Conservation (phyloP, 2,113 vertebrate genomes). For the Chlamydotis undulata region DNA sequence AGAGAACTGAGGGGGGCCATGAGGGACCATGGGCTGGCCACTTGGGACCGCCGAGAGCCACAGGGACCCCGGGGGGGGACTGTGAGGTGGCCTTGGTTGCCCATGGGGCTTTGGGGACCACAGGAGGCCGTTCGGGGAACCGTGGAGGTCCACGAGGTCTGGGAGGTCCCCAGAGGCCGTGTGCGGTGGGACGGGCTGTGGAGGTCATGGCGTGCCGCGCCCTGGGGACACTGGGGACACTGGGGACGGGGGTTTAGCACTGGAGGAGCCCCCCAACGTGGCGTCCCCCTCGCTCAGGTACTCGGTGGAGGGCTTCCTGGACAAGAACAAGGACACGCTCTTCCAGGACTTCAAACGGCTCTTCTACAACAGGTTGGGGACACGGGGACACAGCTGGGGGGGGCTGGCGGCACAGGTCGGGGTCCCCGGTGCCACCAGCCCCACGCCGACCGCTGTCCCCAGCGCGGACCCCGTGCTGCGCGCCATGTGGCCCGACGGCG, state of each 20-base stretch:
- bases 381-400: too few species aligned
- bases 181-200: not conserved
- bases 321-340: constrained; percentile 94
- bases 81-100: not conserved
- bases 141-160: not conserved
- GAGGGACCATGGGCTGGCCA: not conserved
- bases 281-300: constrained; percentile 77
- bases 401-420: not conserved
- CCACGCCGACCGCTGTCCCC: fast-evolving
- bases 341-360: constrained; percentile 96
- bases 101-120: not conserved
- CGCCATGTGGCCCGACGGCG: constrained; percentile 94
- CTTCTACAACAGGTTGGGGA: constrained; percentile 88
- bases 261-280: not conserved
- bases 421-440: not conserved
- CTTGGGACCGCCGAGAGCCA: too few species aligned
- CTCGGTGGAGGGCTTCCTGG: constrained; percentile 90
- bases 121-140: too few species aligned
- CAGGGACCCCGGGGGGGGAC: not conserved
- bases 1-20: not conserved
- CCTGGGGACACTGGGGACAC: not conserved
- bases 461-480: constrained; percentile 83
- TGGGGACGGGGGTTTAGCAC: too few species aligned
- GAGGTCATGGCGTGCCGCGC: not conserved
- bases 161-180: not conserved